Percentiles rank a stretch among this genome's conserved stretches.
Conservation (phyloP, 2,888 invertebrate genomes). For the Cephus runcator region DNA sequence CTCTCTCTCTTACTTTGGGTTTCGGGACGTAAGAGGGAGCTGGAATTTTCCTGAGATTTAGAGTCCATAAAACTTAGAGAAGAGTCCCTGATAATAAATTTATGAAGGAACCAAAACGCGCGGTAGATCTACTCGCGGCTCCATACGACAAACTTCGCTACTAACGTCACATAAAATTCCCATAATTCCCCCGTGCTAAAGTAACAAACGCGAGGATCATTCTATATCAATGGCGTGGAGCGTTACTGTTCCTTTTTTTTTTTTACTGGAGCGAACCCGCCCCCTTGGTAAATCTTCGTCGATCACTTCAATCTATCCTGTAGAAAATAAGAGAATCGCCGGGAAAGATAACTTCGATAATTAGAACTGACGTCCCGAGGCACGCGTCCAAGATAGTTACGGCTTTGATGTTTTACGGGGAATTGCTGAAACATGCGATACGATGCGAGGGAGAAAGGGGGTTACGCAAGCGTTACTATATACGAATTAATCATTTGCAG, state of each 20-base stretch:
- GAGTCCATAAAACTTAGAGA: not conserved
- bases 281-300: no score
- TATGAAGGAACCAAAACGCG: not conserved
- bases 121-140: not conserved
- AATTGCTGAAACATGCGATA: not conserved
- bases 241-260: not conserved
- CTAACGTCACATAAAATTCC: conserved; percentile 21
- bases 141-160: not conserved
- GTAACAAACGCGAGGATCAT: not conserved
- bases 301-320: not conserved
- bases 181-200: conserved; percentile 28
- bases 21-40: not conserved
- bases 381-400: not conserved
- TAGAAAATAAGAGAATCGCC: not conserved
- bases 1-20: not conserved
- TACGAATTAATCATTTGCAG: conserved; percentile 29
- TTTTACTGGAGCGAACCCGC: not conserved
- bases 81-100: not conserved
- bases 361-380: not conserved
- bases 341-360: not conserved
- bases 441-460: not conserved
- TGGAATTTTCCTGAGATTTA: not conserved
- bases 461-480: not conserved
- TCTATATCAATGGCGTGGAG: not conserved
- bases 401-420: not conserved